Evolutionary conservation across 2,113 vertebrate genomes (phyloP), one percentile per base, ranked within the genome.

Genomic region (Etheostoma spectabile): DNA sequence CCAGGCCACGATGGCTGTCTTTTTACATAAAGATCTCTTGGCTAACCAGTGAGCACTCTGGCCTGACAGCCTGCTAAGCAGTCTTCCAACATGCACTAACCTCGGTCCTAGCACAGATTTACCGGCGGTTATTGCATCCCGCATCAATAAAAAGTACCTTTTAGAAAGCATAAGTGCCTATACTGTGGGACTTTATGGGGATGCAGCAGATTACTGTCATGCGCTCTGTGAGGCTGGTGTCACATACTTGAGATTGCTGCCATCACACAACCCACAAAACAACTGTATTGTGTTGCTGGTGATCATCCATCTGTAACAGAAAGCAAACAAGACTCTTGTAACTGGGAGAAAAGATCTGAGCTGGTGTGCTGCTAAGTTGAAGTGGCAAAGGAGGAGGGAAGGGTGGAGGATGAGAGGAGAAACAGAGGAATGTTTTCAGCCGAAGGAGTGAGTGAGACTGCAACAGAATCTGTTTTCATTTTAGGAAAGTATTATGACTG

Each of bases 401-500:
- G 87, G 89, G 91, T 21, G 85, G 84, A 88, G 81, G 85, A 91
- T 18, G 61, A 75, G 77, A 66, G 77, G 84, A 89, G 85, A 86
- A 80, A 85, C 74, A 77, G 84, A 90, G 88, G 86, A 92, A 93
- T 89, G 84, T 89, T 93, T 93, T 90, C 66, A 78, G 76, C 68
- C 53, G 53, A 71, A 69, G 74, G 79, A 86, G 74, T 14, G 66
- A 55, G 68, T 49, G 45, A 70, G 89, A 82, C 90, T 90, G 92
- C 80, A 92, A 91, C 79, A 55, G 89, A 94, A 94, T 94, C 93
- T 95, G 93, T 94, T 95, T 95, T 95, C 91, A 88, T 93, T 95
- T 95, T 94, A 93, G 94, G 93, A 95, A 95, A 95, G 92, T 94
- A 93, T 94, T 95, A 94, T 94, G 92, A 94, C 89, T 93, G 91